Percentiles rank a stretch among this genome's conserved stretches.
Conservation (phyloP, 2,888 invertebrate genomes). For the Pyrrhia umbra region DNA sequence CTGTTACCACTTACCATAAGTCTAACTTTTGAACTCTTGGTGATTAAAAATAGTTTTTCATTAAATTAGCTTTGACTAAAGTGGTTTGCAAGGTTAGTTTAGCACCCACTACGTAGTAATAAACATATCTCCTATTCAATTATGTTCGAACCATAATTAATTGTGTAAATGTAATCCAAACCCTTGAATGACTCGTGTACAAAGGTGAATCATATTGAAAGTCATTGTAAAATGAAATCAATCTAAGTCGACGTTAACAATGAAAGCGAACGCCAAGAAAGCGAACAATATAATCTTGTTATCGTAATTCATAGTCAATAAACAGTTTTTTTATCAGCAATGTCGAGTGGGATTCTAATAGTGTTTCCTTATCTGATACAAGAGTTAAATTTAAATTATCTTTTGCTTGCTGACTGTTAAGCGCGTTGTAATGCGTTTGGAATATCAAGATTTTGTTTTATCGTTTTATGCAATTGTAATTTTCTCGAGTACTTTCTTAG, state of each 20-base stretch:
- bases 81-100: neutral
- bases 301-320: conserved; percentile 73
- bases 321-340: conserved; percentile 72
- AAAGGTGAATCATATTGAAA: conserved; percentile 9
- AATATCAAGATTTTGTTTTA: neutral
- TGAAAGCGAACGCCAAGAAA: conserved; percentile 35
- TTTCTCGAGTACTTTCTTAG: conserved; percentile 10
- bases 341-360: conserved; percentile 71
- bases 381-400: conserved; percentile 69
- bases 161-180: neutral
- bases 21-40: too few species aligned
- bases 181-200: neutral
- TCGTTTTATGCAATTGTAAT: neutral
- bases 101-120: too few species aligned
- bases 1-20: too few species aligned
- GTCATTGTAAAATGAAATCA: conserved; percentile 24
- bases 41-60: neutral
- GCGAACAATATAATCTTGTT: conserved; percentile 57
- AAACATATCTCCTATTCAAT: neutral
- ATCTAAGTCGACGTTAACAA: conserved; percentile 17
- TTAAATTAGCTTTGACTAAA: neutral
- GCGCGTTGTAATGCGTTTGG: conserved; percentile 27
- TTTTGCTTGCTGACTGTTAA: conserved; percentile 37
- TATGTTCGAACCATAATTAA: neutral
- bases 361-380: conserved; percentile 73